A percentile compares a stretch with the other conserved stretches of the same genome.
These are phyloP conservation scores for Platycheirus rosarum DNA, from an alignment of 2,888 invertebrate genomes.

Conservation along the genomic window DNA sequence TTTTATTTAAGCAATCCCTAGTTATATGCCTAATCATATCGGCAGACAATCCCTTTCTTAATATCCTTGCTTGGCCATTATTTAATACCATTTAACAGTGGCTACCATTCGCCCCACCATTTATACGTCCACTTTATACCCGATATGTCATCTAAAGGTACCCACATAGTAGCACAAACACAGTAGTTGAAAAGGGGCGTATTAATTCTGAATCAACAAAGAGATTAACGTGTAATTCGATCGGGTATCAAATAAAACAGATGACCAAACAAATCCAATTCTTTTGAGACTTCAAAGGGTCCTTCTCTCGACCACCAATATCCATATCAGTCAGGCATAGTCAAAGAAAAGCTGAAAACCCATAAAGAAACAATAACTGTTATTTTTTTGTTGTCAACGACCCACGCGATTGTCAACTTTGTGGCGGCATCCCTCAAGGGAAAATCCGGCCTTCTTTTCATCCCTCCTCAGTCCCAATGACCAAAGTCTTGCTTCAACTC, in stretches of 20 bases:
- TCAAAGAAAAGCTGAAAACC: constrained; percentile 57
- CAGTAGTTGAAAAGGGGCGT: constrained; percentile 53
- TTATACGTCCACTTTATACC: constrained; percentile 46
- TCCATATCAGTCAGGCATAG: not conserved
- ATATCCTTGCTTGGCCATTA: constrained; percentile 12
- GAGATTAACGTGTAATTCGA: constrained; percentile 72
- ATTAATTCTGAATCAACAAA: constrained; percentile 74
- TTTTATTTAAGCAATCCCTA: constrained; percentile 34
- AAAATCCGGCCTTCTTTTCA: constrained; percentile 1
- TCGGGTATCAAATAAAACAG: constrained; percentile 75
- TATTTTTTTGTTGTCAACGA: constrained; percentile 30
- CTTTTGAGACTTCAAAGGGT: constrained; percentile 69
- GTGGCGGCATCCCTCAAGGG: constrained; percentile 65
- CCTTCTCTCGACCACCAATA: not conserved
- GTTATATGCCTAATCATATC: constrained; percentile 50
- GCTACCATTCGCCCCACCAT: not conserved
- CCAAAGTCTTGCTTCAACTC: constrained; percentile 56
- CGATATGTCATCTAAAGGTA: constrained; percentile 72
- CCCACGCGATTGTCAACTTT: constrained; percentile 54
- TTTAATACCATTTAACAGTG: constrained; percentile 62
- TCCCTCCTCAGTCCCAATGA: not conserved
- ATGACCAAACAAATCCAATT: constrained; percentile 74
- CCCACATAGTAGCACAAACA: constrained; percentile 12
- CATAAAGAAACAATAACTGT: constrained; percentile 70
- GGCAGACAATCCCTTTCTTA: constrained; percentile 55